phyloP scores from a whole-genome alignment of 2,113 vertebrate genomes.

The Coracopsis vasa region DNA sequence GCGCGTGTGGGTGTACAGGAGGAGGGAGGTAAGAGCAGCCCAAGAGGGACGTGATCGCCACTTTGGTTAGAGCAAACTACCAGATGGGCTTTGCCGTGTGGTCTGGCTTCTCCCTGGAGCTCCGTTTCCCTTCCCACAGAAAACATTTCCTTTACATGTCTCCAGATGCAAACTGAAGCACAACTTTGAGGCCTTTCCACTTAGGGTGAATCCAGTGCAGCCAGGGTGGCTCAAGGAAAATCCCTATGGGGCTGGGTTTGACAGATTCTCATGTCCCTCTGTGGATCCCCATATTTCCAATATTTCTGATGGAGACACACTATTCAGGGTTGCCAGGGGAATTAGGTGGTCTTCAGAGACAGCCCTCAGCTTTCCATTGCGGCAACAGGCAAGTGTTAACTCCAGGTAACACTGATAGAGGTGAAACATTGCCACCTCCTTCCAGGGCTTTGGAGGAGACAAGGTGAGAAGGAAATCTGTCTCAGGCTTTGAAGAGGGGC shows the following conservation, averaged over 20 bases:
- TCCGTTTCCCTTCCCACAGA: background rate
- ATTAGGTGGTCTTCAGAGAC: background rate
- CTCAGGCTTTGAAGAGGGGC: background rate
- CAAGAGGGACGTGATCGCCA: background rate
- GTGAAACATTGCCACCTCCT: background rate
- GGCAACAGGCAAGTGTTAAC: background rate
- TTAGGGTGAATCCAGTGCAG: fast-evolving
- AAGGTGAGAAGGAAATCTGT: background rate
- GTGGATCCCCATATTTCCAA: background rate
- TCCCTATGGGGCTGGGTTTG: background rate
- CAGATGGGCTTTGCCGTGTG: background rate
- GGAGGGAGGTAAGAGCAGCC: background rate
- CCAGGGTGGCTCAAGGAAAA: background rate
- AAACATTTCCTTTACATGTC: background rate
- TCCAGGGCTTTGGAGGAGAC: background rate
- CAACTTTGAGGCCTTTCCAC: background rate
- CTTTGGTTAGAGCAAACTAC: background rate
- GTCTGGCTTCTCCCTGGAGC: slow-evolving; percentile 1
- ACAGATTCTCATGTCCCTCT: background rate
- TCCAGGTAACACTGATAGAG: background rate
- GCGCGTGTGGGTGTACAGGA: background rate
- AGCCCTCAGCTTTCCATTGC: background rate
- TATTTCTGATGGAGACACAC: background rate
- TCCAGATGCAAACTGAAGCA: background rate
- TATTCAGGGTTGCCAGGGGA: background rate